Evolutionary conservation across 2,113 vertebrate species (phyloP).

Genomic region (Syngnathus floridae): DNA sequence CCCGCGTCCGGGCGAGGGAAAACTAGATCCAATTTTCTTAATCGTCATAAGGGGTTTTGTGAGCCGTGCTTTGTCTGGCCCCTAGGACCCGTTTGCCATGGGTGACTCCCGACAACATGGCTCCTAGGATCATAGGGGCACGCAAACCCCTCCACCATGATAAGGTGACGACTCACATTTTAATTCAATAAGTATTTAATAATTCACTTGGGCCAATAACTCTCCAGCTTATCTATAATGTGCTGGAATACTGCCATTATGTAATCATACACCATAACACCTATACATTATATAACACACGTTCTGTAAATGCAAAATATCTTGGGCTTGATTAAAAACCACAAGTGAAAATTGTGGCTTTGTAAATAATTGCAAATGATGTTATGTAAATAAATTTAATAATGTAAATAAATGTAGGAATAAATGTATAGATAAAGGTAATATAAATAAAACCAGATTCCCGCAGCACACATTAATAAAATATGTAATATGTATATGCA

Average conservation of each 20-base stretch:
- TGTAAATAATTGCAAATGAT: neutral
- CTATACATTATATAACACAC: neutral
- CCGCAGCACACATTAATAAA: neutral
- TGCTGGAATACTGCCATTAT: neutral
- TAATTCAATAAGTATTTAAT: neutral
- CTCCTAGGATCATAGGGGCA: too few species aligned
- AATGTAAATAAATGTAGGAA: too few species aligned
- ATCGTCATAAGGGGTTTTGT: too few species aligned
- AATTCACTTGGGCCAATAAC: neutral
- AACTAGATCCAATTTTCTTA: too few species aligned
- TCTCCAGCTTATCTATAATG: neutral
- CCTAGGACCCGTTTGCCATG: too few species aligned
- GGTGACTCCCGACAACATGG: too few species aligned
- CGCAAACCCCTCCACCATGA: too few species aligned
- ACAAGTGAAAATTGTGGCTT: neutral
- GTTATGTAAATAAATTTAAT: slow-evolving; percentile 2
- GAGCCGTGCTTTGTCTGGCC: too few species aligned
- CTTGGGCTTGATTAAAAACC: slow-evolving; percentile 2
- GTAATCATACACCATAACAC: neutral
- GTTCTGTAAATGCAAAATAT: neutral
- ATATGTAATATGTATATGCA: neutral
- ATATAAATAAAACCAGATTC: neutral
- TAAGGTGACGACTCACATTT: too few species aligned
- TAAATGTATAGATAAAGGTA: too few species aligned
- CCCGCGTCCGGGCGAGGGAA: too few species aligned